Percentiles rank a stretch among this genome's conserved stretches.
Evolutionary conservation across 2,888 invertebrate species (phyloP).

Genomic region (Caenorhabditis sp.): DNA sequence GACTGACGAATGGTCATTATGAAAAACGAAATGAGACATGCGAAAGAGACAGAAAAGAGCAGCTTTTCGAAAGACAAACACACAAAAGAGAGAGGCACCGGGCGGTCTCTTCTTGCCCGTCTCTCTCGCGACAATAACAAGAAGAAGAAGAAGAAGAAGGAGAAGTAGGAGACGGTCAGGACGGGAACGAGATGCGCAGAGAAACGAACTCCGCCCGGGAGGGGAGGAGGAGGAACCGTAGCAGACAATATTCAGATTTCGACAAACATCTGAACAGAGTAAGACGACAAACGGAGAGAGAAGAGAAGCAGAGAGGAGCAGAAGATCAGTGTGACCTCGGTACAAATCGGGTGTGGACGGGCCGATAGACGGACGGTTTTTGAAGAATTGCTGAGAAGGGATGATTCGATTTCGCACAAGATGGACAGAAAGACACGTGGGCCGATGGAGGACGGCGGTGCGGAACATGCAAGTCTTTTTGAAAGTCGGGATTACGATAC

Average conservation of each 20-base stretch:
- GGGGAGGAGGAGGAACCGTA: too few species aligned
- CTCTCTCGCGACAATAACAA: conserved; percentile 25
- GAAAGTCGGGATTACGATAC: too few species aligned
- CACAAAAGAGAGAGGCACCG: conserved; percentile 7
- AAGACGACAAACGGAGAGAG: conserved; percentile 16
- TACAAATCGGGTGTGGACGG: conserved; percentile 32
- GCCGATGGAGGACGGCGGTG: conserved; percentile 13
- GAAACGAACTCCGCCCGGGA: too few species aligned
- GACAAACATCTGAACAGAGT: conserved; percentile 36
- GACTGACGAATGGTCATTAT: conserved; percentile 29
- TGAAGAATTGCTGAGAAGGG: too few species aligned
- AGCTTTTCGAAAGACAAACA: conserved; percentile 51
- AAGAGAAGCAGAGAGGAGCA: conserved; percentile 20
- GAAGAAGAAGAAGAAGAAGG: conserved; percentile 23
- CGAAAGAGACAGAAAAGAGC: conserved; percentile 38
- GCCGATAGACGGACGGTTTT: conserved; percentile 11
- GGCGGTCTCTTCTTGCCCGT: conserved; percentile 18
- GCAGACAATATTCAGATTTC: conserved; percentile 44
- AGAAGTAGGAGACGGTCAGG: conserved; percentile 22
- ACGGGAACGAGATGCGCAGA: conserved; percentile 17
- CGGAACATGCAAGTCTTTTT: too few species aligned
- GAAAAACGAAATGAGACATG: conserved; percentile 54
- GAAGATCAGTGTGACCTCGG: conserved; percentile 25
- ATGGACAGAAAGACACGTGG: conserved; percentile 18
- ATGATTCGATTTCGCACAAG: conserved; percentile 13